These are phyloP conservation scores for Heliconius melpomene DNA, from an alignment of 1,140 invertebrate genomes.

Conservation along the genomic window DNA sequence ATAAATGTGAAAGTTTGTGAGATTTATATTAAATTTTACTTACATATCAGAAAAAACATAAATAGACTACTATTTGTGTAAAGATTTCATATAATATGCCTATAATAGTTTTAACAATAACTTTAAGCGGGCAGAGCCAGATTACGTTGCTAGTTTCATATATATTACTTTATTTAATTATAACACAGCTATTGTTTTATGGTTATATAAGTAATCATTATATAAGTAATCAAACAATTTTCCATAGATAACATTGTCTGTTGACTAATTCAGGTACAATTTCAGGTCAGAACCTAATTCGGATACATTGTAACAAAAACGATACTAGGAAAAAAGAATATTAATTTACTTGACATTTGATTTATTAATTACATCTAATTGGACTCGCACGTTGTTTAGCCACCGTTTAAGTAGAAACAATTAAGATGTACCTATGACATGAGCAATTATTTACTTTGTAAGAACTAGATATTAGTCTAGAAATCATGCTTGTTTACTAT, in stretches of 20 bases:
- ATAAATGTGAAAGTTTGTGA: no score
- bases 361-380: not conserved
- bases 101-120: no score
- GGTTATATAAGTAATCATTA: not conserved
- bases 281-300: not conserved
- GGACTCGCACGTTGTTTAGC: not conserved
- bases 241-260: not conserved
- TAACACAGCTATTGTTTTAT: no score
- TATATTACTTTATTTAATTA: no score
- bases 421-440: conserved; percentile 3
- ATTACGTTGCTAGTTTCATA: no score
- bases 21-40: no score
- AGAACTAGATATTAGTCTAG: not conserved
- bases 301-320: not conserved
- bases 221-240: not conserved
- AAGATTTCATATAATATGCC: no score
- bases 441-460: conserved; percentile 5
- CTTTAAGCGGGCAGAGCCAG: no score
- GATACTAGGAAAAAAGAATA: not conserved
- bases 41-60: no score
- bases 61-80: no score
- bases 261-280: not conserved
- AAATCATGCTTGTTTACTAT: no score
- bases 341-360: not conserved
- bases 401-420: not conserved